Evolutionary conservation across 2,113 vertebrate genomes (phyloP), one percentile per base, ranked within the genome.

Genomic region (Calyptomena viridis): DNA sequence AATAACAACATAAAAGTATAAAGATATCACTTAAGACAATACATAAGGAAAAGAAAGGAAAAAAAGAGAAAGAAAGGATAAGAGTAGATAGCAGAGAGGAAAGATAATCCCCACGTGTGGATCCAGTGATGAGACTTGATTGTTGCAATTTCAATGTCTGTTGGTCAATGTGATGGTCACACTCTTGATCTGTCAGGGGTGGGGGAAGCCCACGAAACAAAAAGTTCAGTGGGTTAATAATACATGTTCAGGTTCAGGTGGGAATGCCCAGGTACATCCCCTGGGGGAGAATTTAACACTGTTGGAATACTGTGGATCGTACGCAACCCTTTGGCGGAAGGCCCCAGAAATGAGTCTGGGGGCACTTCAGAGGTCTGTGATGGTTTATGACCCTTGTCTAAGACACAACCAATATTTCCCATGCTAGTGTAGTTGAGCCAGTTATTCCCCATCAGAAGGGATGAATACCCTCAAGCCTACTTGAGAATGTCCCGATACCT

Each of bases 351-450:
- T 25, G 25, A 40, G 15, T 22, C 25, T 28, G 1, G 1, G 40
- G 5, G 21, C 11, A 42, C 31, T 25, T 35, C 0, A 2, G 4
- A 11, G 13, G 7, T 12, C 25, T 59, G 14, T 18, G 35, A 8
- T 11, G 25, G 31, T 42, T 67, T 42, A 59, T 37, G 35, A 37
- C 49, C 31, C 13, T 76, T 58, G n/a, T 76, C 35, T 35, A 35
- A 42, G 35, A 31, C 8, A 49, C 3, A 20, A 27, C 13, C 40
- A 12, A 25, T 67, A 31, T 42, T 67, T 67, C 62, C 58, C 52
- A 58, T 1, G 0, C 24, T 35, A 42, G 10, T 5, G 4, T 9
- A 50, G 25, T 10, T 35, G 44, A 35, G 31, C 20, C 21, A 59
- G 25, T 67, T 67, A 37, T 59, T 25, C 10, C 31, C 24, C 62